A percentile compares a stretch with the other conserved stretches of the same genome.
These are phyloP conservation scores for Hydrocynus forskahlii DNA, from an alignment of 2,797 vertebrate genomes.

Conservation along the genomic window DNA sequence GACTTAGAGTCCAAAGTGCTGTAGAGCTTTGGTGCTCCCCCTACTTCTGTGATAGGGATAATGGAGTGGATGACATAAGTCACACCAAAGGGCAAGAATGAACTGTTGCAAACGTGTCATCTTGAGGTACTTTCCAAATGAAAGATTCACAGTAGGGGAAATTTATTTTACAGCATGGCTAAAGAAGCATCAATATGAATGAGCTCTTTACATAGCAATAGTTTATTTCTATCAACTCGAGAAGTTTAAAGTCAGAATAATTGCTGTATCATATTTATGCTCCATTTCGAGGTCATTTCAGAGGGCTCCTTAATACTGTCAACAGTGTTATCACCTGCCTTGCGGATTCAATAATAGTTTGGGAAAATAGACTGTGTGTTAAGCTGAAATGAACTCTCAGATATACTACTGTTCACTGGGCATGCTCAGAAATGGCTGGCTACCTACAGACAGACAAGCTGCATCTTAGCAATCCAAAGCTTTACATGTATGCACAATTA, in stretches of 20 bases:
- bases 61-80: slow-evolving; percentile 33
- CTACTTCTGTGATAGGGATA: slow-evolving; percentile 23
- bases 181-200: slow-evolving; percentile 33
- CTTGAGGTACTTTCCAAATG: slow-evolving; percentile 40
- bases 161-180: slow-evolving; percentile 45
- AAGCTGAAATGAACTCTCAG: slow-evolving; percentile 43
- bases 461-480: slow-evolving; percentile 55
- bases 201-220: slow-evolving; percentile 22
- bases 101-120: slow-evolving; percentile 26
- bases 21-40: slow-evolving; percentile 1
- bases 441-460: slow-evolving; percentile 71
- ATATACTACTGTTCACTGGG: slow-evolving; percentile 67
- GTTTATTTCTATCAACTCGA: slow-evolving; percentile 12
- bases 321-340: slow-evolving; percentile 49
- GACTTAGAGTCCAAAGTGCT: slow-evolving; percentile 5
- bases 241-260: slow-evolving; percentile 33
- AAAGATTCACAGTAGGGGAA: slow-evolving; percentile 39
- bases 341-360: slow-evolving; percentile 42
- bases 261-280: slow-evolving; percentile 46
- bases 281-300: slow-evolving; percentile 32
- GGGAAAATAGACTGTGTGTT: slow-evolving; percentile 50
- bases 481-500: slow-evolving; percentile 66
- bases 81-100: slow-evolving; percentile 39
- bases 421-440: slow-evolving; percentile 82
- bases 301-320: slow-evolving; percentile 42